Base-by-base conservation (phyloP, 2,797 vertebrate species). In the Parauchenoglanis ngamensis region DNA sequence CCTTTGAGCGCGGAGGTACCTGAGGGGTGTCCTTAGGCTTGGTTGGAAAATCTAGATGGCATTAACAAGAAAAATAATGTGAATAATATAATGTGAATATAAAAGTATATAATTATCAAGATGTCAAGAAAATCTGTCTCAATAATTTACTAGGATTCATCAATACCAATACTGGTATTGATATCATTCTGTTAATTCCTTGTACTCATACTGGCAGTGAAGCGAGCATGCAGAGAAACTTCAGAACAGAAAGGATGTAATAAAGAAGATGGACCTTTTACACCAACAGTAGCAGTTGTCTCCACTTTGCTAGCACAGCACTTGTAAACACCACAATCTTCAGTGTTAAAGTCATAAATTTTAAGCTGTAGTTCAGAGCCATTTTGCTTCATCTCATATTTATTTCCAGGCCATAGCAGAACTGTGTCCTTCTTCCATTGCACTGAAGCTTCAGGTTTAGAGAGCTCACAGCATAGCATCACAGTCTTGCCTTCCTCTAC, bases 371-470 rank as follows among this genome's bases (percentile, higher is more conserved):
- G 88, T 1, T 86, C 2, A 73, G 86, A 78, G 70, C 94, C 94
- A 44, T 89, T 92, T 88, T 93, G 94, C 68, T 89, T 93, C 89
- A 95, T 91, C 90, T 96, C 92, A 6, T 95, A 95, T 83, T 96
- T 96, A 88, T 79, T 91, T 10, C 94, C 94, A 76, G 94, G 90
- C 86, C 92, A 91, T 23, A 96, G 89, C 49, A 95, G 75, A 90
- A 93, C 40, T 0, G 89, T 85, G 54, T 93, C 94, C 89, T 96
- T 96, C 54, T 92, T 93, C 95, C 94, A 96, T 86, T 96, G 94
- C 1, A 95, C 91, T 0, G 90, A 85, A 54, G 91, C 86, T 0
- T 89, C 91, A 0, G 93, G 91, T 59, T 90, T 90, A 44, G 88
- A 90, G 28, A 90, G 87, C 80, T 76, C 91, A 89, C 94, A 94